Evolutionary conservation across 2,797 vertebrate genomes (phyloP), one percentile per base, ranked within the genome.

Genomic region (Lepilemur ruficaudatus): DNA sequence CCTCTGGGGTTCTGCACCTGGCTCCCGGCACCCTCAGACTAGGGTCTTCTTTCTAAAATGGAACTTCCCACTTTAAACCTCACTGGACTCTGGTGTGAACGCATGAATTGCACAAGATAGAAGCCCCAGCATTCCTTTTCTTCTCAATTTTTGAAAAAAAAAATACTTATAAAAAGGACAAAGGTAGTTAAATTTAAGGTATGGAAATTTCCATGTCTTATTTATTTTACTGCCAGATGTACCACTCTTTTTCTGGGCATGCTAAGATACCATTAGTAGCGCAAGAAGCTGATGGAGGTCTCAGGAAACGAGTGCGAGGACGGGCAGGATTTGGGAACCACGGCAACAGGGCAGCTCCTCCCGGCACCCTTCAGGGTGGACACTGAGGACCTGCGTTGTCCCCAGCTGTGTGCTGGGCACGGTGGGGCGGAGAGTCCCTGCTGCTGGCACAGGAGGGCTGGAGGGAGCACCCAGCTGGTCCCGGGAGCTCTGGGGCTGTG

Each of bases 301-400:
- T 18, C 38, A 2, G 32, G 14, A 32, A 15, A 32, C 0, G 23
- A 32, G 1, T 3, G 35, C 46, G 0, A 46, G 35, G 69, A 25
- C 7, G 0, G 3, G 9, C 4, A 20, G 79, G 6, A 14, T 15
- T 7, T 32, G 13, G 23, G 28, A 20, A 7, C 7, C 5, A 3
- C 1, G 14, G 25, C 22, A 1, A 18, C 32, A 3, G 18, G 8
- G 4, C 15, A 1, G 30, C 20, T 65, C 59, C 1, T n/a, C 32
- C 32, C 0, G 1, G n/a, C 32, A 9, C 8, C 15, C 32, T n/a
- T 35, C 17, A 1, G 30, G 46, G 12, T 12, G 0, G 3, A 32
- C 28, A 22, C 35, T 1, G 67, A 25, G 46, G 43, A 5, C 57
- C 13, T 4, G 0, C 35, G 12, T 4, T 12, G 35, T 20, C 15